Evolutionary conservation across 2,797 vertebrate species (phyloP), one percentile per base, ranked within the genome.

Genomic region (Orestias chungarensis): DNA sequence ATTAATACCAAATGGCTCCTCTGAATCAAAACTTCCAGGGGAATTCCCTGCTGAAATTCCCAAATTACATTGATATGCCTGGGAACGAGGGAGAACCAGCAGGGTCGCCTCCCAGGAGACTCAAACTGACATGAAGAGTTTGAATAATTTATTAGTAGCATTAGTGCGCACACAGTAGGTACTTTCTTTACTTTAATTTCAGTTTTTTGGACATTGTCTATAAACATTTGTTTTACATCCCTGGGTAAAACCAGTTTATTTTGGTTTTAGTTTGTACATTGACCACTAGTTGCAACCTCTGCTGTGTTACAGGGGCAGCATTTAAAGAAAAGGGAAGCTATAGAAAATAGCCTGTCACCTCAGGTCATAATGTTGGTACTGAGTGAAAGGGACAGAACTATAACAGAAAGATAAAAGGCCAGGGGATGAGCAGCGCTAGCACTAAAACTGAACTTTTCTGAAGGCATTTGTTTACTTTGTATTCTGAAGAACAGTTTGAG

Each of bases 31-130:
- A 68, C 72, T 44, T 44, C 11, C 17, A 73, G 57, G 59, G 75
- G 78, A 84, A 88, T 79, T 91, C 83, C 86, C 81, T 73, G 73
- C 64, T 75, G 77, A 70, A 87, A 82, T 65, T 85, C 81, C 86
- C 67, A 1, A 86, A 77, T 81, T 78, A 77, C 59, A 64, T 40
- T 72, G 29, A 23, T 69, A 67, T 75, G 86, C 71, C 46, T 2
- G 74, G 76, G 85, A 89, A 87, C 72, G 69, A 76, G 73, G 82
- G 87, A 85, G 81, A 90, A 80, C 64, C 75, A 4, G 25, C 1
- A 69, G 57, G 87, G 86, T 91, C 81, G 27, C 64, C 66, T 85
- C 90, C 86, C 87, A 57, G 57, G 33, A 82, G 87, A 77, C 38
- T 54, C 12, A 46, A 68, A 81, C 54, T 69, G 75, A 83, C 82